Evolutionary conservation across 2,888 invertebrate species (phyloP).

Genomic region (Pomacea canaliculata): DNA sequence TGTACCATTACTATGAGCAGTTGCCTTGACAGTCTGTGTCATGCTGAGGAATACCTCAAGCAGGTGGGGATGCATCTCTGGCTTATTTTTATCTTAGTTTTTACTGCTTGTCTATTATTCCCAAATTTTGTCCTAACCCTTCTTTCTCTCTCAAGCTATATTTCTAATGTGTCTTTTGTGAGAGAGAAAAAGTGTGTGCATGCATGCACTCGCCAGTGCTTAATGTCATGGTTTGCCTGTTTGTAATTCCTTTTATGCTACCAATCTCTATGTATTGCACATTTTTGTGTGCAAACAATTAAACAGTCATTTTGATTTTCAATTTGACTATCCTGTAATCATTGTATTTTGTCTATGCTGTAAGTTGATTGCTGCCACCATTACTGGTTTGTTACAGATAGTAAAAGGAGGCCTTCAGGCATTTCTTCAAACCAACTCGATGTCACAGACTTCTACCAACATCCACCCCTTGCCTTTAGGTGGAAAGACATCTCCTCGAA

Average conservation of each 20-base stretch:
- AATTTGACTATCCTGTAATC: not conserved
- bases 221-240: no score
- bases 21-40: slow-evolving; percentile 7
- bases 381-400: slow-evolving; percentile 2
- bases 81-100: not conserved
- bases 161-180: no score
- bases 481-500: not conserved
- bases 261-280: not conserved
- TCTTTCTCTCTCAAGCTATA: no score
- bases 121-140: no score
- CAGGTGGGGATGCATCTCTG: not conserved
- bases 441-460: not conserved
- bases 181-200: no score
- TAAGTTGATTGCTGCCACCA: no score
- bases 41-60: slow-evolving; percentile 8
- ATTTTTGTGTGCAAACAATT: not conserved
- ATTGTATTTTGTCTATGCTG: no score
- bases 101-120: not conserved
- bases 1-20: slow-evolving; percentile 8
- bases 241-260: not conserved
- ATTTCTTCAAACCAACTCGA: not conserved
- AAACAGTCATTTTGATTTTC: not conserved
- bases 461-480: not conserved
- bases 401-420: slow-evolving; percentile 14
- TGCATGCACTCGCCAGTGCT: no score